Evolutionary conservation across 2,797 vertebrate genomes (phyloP), one percentile per base, ranked within the genome.

Genomic region (Agapornis canus): DNA sequence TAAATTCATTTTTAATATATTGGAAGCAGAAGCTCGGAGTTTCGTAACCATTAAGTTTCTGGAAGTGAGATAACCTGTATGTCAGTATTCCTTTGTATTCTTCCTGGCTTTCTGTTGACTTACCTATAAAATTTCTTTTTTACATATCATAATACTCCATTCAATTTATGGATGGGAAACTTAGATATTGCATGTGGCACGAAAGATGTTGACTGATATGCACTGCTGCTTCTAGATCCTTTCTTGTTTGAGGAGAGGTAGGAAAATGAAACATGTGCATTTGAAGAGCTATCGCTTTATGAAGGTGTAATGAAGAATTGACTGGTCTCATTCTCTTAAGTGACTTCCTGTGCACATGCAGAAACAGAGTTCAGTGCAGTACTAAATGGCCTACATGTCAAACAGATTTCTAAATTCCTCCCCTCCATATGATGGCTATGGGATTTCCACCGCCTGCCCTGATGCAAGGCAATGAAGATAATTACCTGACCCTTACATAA

Each of bases 41-140:
- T 88, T 65, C 13, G 16, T 52, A 71, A 84, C 43, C 26, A 10
- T 77, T 85, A 61, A 82, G 26, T 39, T 63, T 49, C 49, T 16
- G 6, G 31, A 78, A 79, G 22, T 45, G 70, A 8, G 12, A 12
- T 16, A 63, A 37, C 45, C 13, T 0, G 0, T 47, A 45, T 68
- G 9, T n/a, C 40, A n/a, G 39, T 59, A 57, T 56, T 40, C 7
- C 49, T 92, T 75, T 89, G 75, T 60, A 25, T 82, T 89, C 47
- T 71, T 87, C 75, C 29, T 69, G 45, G 5, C 22, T 81, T 64
- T 63, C 60, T 76, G 4, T 59, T 64, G 70, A 9, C 22, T 87
- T 63, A 48, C 1, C 21, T 64, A 10, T 39, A 47, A 45, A 69
- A 76, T 51, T 68, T 45, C 17, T 48, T 63, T 73, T 73, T 63